Conservation (phyloP, 2,797 vertebrate species). For the Falco biarmicus region DNA sequence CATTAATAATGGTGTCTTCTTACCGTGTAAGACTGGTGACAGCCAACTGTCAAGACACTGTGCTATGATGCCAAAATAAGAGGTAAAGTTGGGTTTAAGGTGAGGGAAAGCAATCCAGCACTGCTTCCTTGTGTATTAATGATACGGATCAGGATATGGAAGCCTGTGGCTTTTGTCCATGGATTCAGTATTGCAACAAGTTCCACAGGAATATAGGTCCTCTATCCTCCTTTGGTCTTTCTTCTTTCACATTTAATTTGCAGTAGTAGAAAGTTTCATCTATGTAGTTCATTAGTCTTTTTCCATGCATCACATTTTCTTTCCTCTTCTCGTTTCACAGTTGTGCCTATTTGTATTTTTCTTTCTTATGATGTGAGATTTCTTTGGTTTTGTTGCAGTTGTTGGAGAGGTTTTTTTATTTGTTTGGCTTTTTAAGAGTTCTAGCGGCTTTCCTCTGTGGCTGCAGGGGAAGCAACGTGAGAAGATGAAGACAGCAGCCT, state of each 20-base stretch:
- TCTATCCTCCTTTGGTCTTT: not conserved
- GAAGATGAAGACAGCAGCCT: not conserved
- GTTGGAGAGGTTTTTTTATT: not conserved
- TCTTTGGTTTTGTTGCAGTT: not conserved
- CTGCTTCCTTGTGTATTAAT: not conserved
- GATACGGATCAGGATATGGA: not conserved
- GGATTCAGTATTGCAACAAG: not conserved
- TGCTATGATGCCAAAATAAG: not conserved
- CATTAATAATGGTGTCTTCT: not conserved
- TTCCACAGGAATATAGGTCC: not conserved
- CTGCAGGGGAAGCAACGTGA: not conserved
- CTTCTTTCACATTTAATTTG: not conserved
- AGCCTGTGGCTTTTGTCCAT: not conserved
- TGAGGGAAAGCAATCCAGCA: not conserved
- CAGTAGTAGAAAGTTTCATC: not conserved
- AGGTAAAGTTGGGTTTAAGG: not conserved
- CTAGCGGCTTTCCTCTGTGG: not conserved
- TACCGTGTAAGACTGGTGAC: not conserved
- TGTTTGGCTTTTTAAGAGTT: not conserved
- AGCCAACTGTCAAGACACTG: not conserved
- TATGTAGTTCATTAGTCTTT: not conserved
- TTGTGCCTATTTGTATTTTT: not conserved
- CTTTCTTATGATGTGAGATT: not conserved
- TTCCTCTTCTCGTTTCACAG: not conserved
- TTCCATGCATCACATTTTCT: not conserved